phyloP scores from a whole-genome alignment of 2,888 invertebrate species.

The Onchidella celtica region DNA sequence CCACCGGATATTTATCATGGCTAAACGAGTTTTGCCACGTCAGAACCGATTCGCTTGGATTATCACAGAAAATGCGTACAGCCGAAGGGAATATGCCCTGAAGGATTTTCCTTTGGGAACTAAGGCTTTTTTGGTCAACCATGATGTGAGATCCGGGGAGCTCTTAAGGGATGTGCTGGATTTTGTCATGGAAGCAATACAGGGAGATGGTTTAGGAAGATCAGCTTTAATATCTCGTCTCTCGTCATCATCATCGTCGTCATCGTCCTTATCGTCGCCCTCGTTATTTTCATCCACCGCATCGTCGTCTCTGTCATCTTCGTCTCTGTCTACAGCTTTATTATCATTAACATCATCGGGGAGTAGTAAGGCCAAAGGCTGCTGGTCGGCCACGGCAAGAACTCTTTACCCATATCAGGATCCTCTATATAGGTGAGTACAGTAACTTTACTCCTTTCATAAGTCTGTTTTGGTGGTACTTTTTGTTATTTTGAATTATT shows the following conservation, averaged over 20 bases:
- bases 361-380: constrained; percentile 40
- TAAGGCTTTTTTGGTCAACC: constrained; percentile 65
- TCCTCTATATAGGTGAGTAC: constrained; percentile 54
- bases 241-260: neutral
- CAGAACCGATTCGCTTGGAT: constrained; percentile 74
- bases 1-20: constrained; percentile 63
- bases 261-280: neutral
- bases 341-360: neutral
- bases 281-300: neutral
- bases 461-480: no score
- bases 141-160: constrained; percentile 63
- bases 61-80: constrained; percentile 74
- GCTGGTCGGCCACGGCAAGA: constrained; percentile 49
- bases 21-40: constrained; percentile 53
- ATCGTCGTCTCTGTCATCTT: neutral
- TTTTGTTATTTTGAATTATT: no score
- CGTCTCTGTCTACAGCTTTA: neutral
- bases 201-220: constrained; percentile 6
- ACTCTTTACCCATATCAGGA: constrained; percentile 44
- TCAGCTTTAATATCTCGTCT: constrained; percentile 24
- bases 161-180: constrained; percentile 68
- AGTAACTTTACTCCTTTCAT: no score
- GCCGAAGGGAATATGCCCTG: constrained; percentile 61
- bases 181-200: constrained; percentile 54
- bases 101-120: constrained; percentile 68